Evolutionary conservation across 1,140 invertebrate species (phyloP), one percentile per base, ranked within the genome.

Genomic region (Heliconius nattereri): DNA sequence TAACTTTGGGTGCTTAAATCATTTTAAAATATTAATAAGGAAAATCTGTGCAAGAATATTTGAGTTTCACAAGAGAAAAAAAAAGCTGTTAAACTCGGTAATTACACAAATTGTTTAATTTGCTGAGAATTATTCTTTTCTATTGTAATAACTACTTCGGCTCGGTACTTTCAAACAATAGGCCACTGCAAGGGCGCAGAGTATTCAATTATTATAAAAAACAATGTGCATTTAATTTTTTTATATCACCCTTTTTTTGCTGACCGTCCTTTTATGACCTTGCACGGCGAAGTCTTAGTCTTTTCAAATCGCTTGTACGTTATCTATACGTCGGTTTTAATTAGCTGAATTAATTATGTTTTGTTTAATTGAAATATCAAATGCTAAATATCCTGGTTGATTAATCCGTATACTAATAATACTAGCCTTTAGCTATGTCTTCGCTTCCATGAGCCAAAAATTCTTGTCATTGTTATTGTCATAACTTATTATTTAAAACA

Each of bases 221-320:
- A 72, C 71, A 72, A 32, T 54, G 45, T 49, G 29, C 60, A 29
- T 45, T 49, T 72, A 37, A 37, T 35, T 29, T 45, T 66, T 66
- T 66, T 76, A 26, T 76, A 45, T 66, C 2, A 76, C 75, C 35
- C 29, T 81, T 76, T 80, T 66, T 76, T 81, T 85, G 79, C 75
- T 72, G 71, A 32, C 80, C 1, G 80, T 83, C 83, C 75, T 29
- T n/a, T 66, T 66, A 74, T 73, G 85, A 85, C 85, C 85, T 86
- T 86, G 85, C 40, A 49, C 54, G 13, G 26, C 80, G 80, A 82
- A 66, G 11, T 75, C 70, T 83, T 79, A 80, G 81, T 78, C 77
- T 73, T 78, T 83, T 75, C 77, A 76, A 79, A 79, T 83, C 78
- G 52, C 73, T 79, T 78, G 60, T 26, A 66, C 13, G 79, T 80